Base-by-base conservation (phyloP, 2,113 vertebrate genomes). In the Sebastes fasciatus region DNA sequence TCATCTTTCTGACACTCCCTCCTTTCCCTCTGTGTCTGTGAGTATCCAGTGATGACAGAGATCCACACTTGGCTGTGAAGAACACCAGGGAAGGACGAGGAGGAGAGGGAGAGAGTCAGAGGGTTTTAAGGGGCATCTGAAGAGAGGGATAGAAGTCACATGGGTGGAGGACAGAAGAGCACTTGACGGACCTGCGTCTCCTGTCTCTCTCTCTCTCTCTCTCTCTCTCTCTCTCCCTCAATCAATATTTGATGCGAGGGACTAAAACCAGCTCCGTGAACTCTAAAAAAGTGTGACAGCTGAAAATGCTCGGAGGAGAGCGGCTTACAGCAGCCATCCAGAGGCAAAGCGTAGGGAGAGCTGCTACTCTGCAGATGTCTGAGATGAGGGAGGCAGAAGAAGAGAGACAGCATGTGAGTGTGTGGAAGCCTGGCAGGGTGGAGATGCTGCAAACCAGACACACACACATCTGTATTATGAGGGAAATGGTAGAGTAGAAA, bases 171-270 rank as follows among this genome's bases (percentile, higher is more conserved):
- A 83, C 71, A 77, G 84, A 79, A 19, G 52, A 79, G 65, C 76
- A 86, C 26, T 40, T 83, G 95, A 95, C 90, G 91, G 96, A 96
- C 95, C 95, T 93, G 91, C 4, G 82, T 94, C 89, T 94, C 51
- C 63, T 49, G n/a, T 69, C 57, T 26, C 57, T 73, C 71, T 80
- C 86, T 61, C 43, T 42, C 74, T 65, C 96, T 26, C 60, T 49
- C 17, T 69, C 57, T 23, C 57, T 73, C 57, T 26, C 57, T 73
- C 71, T 80, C 86, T 61, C 43, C 45, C 74, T 65, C 96, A 90
- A 97, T 98, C 96, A 97, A 98, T 98, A 97, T 98, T 98, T 98
- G 94, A 98, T 95, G 94, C 91, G 88, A 91, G 51, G 90, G 94
- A 95, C 97, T 97, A 96, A 98, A 98, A 97, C 96, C 95, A 95